A percentile compares a stretch with the other conserved stretches of the same genome.
Conservation (phyloP, 1,140 invertebrate species). For the Lutraria rhynchaena region DNA sequence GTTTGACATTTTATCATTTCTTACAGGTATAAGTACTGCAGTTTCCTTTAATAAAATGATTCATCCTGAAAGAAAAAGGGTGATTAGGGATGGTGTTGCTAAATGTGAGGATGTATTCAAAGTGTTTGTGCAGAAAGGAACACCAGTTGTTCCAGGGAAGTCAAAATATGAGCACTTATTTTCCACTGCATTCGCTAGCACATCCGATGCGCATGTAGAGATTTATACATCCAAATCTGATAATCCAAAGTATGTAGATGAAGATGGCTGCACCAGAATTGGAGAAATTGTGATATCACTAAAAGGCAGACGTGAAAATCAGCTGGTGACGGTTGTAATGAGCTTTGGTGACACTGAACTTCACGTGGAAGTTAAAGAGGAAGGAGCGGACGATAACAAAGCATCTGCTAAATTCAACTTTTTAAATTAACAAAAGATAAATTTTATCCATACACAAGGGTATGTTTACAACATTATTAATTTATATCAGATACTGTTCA, state of each 20-base stretch:
- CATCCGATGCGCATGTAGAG: slow-evolving; percentile 2
- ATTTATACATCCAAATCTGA: slow-evolving; percentile 3
- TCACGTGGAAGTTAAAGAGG: slow-evolving; percentile 28
- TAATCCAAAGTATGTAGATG: slow-evolving; percentile 6
- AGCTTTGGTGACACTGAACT: slow-evolving; percentile 43
- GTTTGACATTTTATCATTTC: neutral
- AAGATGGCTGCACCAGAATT: slow-evolving; percentile 1
- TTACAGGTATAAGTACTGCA: slow-evolving; percentile 13
- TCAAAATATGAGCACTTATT: neutral
- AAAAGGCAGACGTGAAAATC: neutral
- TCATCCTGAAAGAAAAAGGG: slow-evolving; percentile 27
- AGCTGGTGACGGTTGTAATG: slow-evolving; percentile 10
- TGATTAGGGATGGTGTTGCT: neutral
- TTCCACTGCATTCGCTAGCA: neutral
- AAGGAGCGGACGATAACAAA: slow-evolving; percentile 29
- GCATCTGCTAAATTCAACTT: slow-evolving; percentile 33
- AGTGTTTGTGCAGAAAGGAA: slow-evolving; percentile 8
- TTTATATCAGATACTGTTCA: too few relatives aligned
- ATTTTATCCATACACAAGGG: too few relatives aligned
- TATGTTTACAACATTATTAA: too few relatives aligned
- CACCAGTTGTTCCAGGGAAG: slow-evolving; percentile 2
- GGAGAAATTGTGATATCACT: slow-evolving; percentile 4
- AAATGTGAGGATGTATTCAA: slow-evolving; percentile 39
- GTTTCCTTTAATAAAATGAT: slow-evolving; percentile 8
- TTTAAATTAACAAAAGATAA: too few relatives aligned